phyloP scores from a whole-genome alignment of 2,888 invertebrate species.

The Epirrhoe tristata region DNA sequence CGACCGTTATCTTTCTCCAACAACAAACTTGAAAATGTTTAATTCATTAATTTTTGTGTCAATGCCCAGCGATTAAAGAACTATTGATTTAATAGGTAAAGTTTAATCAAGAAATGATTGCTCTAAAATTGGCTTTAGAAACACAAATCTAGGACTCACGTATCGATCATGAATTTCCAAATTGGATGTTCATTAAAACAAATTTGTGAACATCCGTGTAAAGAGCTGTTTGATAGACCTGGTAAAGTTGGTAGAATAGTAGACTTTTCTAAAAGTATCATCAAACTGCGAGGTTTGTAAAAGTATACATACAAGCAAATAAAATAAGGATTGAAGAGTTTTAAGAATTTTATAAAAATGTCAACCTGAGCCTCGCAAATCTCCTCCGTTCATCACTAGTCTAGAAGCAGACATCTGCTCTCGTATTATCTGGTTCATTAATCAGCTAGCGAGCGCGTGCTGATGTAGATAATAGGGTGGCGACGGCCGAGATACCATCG shows the following conservation, averaged over 20 bases:
- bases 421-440: conserved; percentile 83
- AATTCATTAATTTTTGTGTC: conserved; percentile 74
- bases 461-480: conserved; percentile 84
- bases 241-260: background rate
- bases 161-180: conserved; percentile 4
- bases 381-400: conserved; percentile 22
- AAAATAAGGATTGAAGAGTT: background rate
- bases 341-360: conserved; percentile 9
- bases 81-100: conserved; percentile 25
- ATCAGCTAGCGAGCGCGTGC: conserved; percentile 80
- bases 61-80: conserved; percentile 31
- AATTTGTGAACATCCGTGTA: background rate
- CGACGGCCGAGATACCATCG: conserved; percentile 76
- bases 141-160: conserved; percentile 14
- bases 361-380: conserved; percentile 17
- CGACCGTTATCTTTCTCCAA: conserved; percentile 74
- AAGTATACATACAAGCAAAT: too few species aligned
- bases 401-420: conserved; percentile 73
- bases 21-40: conserved; percentile 74
- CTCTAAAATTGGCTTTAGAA: conserved; percentile 18
- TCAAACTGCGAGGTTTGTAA: too few species aligned
- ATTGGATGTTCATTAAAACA: conserved; percentile 3
- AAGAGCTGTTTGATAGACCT: background rate
- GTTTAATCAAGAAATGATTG: conserved; percentile 34
- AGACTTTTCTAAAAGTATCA: too few species aligned